Evolutionary conservation across 2,113 vertebrate genomes (phyloP), one percentile per base, ranked within the genome.

Genomic region (Pomatostomus ruficeps): DNA sequence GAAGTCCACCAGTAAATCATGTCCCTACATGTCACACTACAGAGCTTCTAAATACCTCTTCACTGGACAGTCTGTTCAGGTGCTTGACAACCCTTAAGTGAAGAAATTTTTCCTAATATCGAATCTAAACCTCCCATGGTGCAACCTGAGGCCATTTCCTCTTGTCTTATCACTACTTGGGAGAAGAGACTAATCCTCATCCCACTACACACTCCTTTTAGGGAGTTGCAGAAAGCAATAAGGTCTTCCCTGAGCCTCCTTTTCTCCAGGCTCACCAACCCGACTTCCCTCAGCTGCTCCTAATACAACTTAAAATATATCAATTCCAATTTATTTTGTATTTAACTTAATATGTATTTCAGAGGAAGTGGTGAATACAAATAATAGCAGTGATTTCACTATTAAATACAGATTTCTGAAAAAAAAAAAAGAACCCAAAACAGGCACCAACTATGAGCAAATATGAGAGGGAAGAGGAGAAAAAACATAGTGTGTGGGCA

Each of bases 251-350:
- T n/a, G 2, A 38, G 17, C 20, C 46, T 79, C 46, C 26, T 43
- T 33, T 66, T 38, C 45, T 66, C 61, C 36, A 71, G 31, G 1
- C 12, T 86, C 12, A 83, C 36, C 20, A 83, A 83, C 5, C 5
- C 0, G 0, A 42, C 7, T 33, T 33, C 28, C 19, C 35, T 76
- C 43, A 87, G 43, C 21, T 5, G 0, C 22, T 79, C 13, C 24
- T 72, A 25, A 6, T 29, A 48, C 33, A 36, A 80, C 12, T 36
- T 72, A 38, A 42, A 92, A 84, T 45, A 33, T 29, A 78, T 11
- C 8, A 48, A 52, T 54, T 82, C 33, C 33, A 40, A 78, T 89
- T 72, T 46, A 29, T 29, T 63, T 82, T 82, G 22, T 52, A 33
- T 85, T 88, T 91, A 58, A 31, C 21, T 35, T 67, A 33, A 28